Base-by-base conservation (phyloP, 2,888 invertebrate species). In the Drosophila meridionalis region DNA sequence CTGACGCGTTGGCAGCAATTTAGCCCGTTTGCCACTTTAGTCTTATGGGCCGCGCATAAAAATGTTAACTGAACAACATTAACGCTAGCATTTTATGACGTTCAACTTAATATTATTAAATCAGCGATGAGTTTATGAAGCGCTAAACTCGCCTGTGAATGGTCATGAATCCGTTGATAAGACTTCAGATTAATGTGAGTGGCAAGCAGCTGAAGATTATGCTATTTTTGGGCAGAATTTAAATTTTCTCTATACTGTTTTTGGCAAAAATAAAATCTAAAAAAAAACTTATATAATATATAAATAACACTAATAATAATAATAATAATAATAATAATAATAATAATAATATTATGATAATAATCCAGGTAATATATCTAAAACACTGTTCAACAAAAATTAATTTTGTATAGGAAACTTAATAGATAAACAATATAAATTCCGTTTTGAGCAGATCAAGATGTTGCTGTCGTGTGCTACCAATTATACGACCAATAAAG, bases 51-150 rank as follows among this genome's bases (percentile, higher is more conserved):
- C 70, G 65, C 86, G 76, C 87, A 86, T 87, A 86, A 86, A 85
- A 87, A 78, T 78, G 81, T 86, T 87, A 83, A 86, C 88, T 83
- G 77, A 78, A 73, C 81, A 82, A 78, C 86, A 86, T 87, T 87
- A 87, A 86, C 87, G 86, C 81, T 61, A 79, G 73, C 83, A 83
- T 82, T 87, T 87, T 88, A 87, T 83, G 86, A 82, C 83, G 76
- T 77, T 83, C 61, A 88, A 83, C 84, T 87, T 87, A 87, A 87
- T 87, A 80, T 80, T 83, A 83, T 87, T 87, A 87, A 84, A 87
- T 86, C 85, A 82, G 72, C 74, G 82, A 53, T 42, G 71, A 80
- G 83, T 83, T 87, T 80, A 86, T 80, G 76, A 76, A 83, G 80
- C 83, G 68, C 74, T 80, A 68, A 76, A 66, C 67, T 56, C 40